These are phyloP conservation scores for Radopholus similis DNA, from an alignment of 1,140 invertebrate genomes.

Conservation along the genomic window DNA sequence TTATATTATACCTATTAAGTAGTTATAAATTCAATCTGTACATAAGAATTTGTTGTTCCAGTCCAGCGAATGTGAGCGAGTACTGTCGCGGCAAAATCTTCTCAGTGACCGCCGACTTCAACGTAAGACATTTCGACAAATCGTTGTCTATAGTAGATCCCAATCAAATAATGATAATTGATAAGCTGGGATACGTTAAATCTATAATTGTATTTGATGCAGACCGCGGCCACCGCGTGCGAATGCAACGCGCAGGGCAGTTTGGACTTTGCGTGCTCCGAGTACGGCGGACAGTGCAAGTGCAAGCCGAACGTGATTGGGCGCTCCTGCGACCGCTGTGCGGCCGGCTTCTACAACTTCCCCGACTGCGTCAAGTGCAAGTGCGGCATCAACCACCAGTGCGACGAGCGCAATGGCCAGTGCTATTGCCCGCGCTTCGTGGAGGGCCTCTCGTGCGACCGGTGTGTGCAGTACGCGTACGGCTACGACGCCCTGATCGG, in stretches of 20 bases:
- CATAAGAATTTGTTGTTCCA: constrained; percentile 27
- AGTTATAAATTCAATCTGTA: too few relatives aligned
- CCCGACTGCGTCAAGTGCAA: constrained; percentile 73
- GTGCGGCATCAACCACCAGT: constrained; percentile 55
- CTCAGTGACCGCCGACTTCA: constrained; percentile 87
- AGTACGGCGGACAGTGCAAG: constrained; percentile 83
- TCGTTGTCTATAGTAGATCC: too few relatives aligned
- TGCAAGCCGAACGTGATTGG: constrained; percentile 91
- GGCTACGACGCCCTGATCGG: constrained; percentile 90
- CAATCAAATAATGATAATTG: too few relatives aligned
- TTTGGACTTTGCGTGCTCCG: constrained; percentile 26
- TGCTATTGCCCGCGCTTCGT: constrained; percentile 68
- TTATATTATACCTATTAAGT: too few relatives aligned
- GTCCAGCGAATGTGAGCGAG: constrained; percentile 45
- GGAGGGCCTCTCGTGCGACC: constrained; percentile 74
- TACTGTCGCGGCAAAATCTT: constrained; percentile 86
- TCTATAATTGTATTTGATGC: too few relatives aligned
- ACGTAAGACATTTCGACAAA: too few relatives aligned
- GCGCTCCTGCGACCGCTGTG: constrained; percentile 79
- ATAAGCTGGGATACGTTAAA: too few relatives aligned
- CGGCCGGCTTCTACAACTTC: constrained; percentile 87
- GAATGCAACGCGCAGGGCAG: constrained; percentile 76
- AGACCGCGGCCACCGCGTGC: constrained; percentile 81
- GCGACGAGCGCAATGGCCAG: constrained; percentile 62
- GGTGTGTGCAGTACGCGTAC: constrained; percentile 81